phyloP scores from a whole-genome alignment of 2,113 vertebrate genomes.

The Thermophis baileyi region DNA sequence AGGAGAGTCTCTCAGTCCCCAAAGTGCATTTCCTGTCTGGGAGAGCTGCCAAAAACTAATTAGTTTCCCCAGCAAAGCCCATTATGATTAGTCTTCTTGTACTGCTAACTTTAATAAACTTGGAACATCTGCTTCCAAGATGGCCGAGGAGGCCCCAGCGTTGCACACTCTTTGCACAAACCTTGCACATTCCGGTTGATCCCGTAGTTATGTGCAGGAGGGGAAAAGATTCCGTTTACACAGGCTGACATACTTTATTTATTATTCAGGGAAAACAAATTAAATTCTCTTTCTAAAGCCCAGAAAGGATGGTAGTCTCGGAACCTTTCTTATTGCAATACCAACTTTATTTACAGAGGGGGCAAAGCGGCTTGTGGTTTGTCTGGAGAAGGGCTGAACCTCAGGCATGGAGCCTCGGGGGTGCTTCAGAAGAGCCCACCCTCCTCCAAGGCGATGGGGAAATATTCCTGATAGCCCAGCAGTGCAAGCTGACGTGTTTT shows the following conservation, averaged over 20 bases:
- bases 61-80: slow-evolving; percentile 30
- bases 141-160: slow-evolving; percentile 14
- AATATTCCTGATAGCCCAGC: background rate
- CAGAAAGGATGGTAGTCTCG: background rate
- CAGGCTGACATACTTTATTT: background rate
- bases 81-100: slow-evolving; percentile 34
- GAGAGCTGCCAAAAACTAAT: slow-evolving; percentile 57
- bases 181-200: slow-evolving; percentile 25
- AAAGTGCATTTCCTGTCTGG: slow-evolving; percentile 59
- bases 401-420: background rate
- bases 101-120: slow-evolving; percentile 57
- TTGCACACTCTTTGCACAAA: slow-evolving; percentile 27
- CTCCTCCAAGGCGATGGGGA: background rate
- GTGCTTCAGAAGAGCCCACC: background rate
- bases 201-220: background rate
- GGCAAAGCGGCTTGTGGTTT: background rate
- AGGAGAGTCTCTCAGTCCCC: slow-evolving; percentile 24
- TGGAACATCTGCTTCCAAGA: slow-evolving; percentile 56
- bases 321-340: background rate
- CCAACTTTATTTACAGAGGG: background rate
- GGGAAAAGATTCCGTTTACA: background rate
- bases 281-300: background rate
- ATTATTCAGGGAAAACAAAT: background rate
- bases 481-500: background rate
- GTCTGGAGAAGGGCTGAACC: background rate